Conservation (phyloP, 2,113 vertebrate genomes). For the Calyptommatus sinebrachiatus region DNA sequence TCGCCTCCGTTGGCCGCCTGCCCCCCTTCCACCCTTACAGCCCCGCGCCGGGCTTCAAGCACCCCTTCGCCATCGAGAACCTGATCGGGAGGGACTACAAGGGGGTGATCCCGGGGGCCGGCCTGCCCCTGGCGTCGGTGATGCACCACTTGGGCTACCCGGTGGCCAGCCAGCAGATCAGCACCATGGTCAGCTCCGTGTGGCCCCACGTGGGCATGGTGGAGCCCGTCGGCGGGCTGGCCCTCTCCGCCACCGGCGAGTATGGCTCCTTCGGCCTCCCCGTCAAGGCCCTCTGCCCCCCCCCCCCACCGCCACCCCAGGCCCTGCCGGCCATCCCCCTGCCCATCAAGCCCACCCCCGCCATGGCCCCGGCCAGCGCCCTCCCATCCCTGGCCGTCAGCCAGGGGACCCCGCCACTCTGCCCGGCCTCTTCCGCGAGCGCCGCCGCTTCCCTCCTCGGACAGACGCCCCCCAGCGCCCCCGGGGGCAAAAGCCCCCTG, state of each 20-base stretch:
- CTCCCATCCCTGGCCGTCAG: constrained; percentile 77
- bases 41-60: constrained; percentile 84
- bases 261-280: constrained; percentile 89
- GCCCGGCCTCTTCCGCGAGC: constrained; percentile 58
- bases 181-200: constrained; percentile 88
- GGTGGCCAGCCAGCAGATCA: constrained; percentile 86
- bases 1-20: constrained; percentile 78
- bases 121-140: constrained; percentile 89
- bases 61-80: constrained; percentile 80
- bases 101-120: constrained; percentile 85
- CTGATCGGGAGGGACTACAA: constrained; percentile 91
- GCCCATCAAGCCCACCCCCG: constrained; percentile 91
- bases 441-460: constrained; percentile 73
- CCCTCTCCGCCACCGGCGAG: constrained; percentile 79
- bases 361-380: constrained; percentile 76
- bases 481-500: constrained; percentile 81
- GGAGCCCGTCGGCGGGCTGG: constrained; percentile 82
- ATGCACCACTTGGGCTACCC: constrained; percentile 96
- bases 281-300: constrained; percentile 88
- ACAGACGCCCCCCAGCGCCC: constrained; percentile 63
- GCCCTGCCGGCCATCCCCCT: constrained; percentile 89
- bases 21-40: constrained; percentile 80
- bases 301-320: constrained; percentile 77
- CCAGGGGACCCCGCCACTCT: constrained; percentile 67
- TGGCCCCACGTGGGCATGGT: constrained; percentile 94